These are phyloP conservation scores for Myripristis jacobus DNA, from an alignment of 2,797 vertebrate species.

Conservation along the genomic window DNA sequence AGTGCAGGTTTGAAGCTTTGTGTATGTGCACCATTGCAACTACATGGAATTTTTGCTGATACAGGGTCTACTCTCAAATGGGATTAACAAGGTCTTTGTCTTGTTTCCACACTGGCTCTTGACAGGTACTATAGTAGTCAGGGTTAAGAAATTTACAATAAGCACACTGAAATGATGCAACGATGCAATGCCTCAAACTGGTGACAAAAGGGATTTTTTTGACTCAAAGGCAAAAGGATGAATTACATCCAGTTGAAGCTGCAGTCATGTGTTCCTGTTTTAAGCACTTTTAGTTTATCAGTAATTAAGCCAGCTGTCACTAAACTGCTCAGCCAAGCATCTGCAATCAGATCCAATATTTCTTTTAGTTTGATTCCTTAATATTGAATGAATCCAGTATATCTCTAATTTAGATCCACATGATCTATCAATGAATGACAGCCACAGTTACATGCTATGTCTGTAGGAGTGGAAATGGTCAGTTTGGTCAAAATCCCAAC, in stretches of 20 bases:
- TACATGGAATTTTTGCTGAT: constrained; percentile 46
- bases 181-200: constrained; percentile 6
- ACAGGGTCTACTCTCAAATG: constrained; percentile 18
- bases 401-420: constrained; percentile 24
- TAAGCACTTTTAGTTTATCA: constrained; percentile 12
- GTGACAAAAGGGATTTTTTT: constrained; percentile 21
- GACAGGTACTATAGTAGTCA: constrained; percentile 25
- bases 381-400: constrained; percentile 24
- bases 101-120: constrained; percentile 24
- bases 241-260: constrained; percentile 19
- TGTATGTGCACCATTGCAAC: constrained; percentile 15
- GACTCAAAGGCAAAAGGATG: constrained; percentile 25
- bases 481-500: constrained; percentile 31
- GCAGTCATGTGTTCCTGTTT: background rate
- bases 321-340: constrained; percentile 21
- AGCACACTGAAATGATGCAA: constrained; percentile 11
- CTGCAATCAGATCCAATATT: constrained; percentile 30
- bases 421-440: background rate
- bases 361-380: constrained; percentile 6
- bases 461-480: constrained; percentile 50
- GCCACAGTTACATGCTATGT: constrained; percentile 46
- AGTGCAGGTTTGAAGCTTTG: constrained; percentile 9
- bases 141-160: background rate
- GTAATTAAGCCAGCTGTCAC: constrained; percentile 21
- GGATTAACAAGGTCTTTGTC: constrained; percentile 37